These are phyloP conservation scores for Eupithecia vulgata DNA, from an alignment of 2,888 invertebrate genomes.

Conservation along the genomic window DNA sequence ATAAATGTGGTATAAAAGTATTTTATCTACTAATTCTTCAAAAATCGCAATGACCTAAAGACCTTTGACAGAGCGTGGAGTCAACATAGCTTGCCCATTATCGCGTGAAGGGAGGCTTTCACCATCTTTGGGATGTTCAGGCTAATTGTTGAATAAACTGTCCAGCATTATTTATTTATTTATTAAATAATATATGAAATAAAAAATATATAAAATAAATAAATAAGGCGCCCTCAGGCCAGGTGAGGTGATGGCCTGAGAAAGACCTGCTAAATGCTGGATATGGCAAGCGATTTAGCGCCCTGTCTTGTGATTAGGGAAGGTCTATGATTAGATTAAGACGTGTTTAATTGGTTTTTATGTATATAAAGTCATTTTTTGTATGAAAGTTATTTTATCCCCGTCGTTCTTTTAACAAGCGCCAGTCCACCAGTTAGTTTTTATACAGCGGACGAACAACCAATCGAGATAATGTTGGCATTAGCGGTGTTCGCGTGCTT, in stretches of 20 bases:
- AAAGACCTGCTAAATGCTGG: not conserved
- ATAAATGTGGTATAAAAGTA: too few species aligned
- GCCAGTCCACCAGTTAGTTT: constrained; percentile 18
- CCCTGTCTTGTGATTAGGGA: too few species aligned
- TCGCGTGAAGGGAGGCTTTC: not conserved
- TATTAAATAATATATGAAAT: too few species aligned
- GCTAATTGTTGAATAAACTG: not conserved
- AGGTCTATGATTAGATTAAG: not conserved
- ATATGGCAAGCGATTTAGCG: not conserved
- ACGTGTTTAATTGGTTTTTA: not conserved
- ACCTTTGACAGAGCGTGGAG: not conserved
- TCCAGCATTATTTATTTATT: too few species aligned
- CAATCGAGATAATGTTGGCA: constrained; percentile 29
- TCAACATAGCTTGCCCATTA: too few species aligned
- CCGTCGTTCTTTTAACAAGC: constrained; percentile 14
- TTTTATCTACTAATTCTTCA: too few species aligned
- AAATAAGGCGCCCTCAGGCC: not conserved
- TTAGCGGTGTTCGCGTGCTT: constrained; percentile 18
- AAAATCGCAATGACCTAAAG: too few species aligned
- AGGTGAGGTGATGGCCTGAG: not conserved
- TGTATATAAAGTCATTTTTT: not conserved
- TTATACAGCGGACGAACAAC: constrained; percentile 20
- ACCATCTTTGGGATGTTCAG: not conserved
- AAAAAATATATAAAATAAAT: too few species aligned
- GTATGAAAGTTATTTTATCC: not conserved